Evolutionary conservation across 2,888 invertebrate species (phyloP).

Genomic region (Drosophila colorata): DNA sequence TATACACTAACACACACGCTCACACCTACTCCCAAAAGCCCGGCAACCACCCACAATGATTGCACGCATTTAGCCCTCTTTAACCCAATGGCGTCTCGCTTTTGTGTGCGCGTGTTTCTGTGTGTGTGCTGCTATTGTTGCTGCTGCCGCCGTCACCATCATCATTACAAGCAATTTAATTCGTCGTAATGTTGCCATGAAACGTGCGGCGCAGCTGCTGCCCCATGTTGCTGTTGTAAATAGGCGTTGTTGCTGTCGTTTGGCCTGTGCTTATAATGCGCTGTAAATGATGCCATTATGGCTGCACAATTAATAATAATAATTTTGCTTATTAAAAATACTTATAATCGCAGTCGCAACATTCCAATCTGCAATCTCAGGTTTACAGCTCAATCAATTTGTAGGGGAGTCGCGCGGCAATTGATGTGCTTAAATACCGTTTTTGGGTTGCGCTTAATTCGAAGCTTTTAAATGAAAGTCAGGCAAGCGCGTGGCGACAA

Average conservation of each 20-base stretch:
- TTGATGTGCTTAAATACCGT: constrained; percentile 25
- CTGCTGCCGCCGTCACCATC: constrained; percentile 54
- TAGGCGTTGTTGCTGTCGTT: constrained; percentile 32
- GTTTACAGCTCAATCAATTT: constrained; percentile 34
- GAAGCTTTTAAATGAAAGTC: constrained; percentile 38
- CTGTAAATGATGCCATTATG: constrained; percentile 80
- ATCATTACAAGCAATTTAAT: constrained; percentile 83
- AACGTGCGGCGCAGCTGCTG: constrained; percentile 51
- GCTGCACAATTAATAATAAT: constrained; percentile 71
- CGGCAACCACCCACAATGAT: constrained; percentile 67
- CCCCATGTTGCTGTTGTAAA: constrained; percentile 36
- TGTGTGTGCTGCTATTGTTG: constrained; percentile 22
- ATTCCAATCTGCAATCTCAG: constrained; percentile 22
- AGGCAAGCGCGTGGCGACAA: constrained; percentile 39
- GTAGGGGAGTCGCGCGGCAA: constrained; percentile 1
- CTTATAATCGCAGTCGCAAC: constrained; percentile 20
- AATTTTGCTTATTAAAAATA: constrained; percentile 34
- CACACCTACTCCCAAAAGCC: constrained; percentile 7
- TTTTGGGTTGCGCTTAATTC: constrained; percentile 21
- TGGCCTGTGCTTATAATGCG: constrained; percentile 59
- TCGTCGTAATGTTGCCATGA: constrained; percentile 78
- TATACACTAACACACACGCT: constrained; percentile 16
- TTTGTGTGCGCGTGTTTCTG: constrained; percentile 15
- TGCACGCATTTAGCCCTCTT: constrained; percentile 77
- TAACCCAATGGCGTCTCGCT: constrained; percentile 54